Percentiles rank a stretch among this genome's conserved stretches.
Evolutionary conservation across 1,140 invertebrate genomes (phyloP).

Genomic region (Wiebesia pumilae): DNA sequence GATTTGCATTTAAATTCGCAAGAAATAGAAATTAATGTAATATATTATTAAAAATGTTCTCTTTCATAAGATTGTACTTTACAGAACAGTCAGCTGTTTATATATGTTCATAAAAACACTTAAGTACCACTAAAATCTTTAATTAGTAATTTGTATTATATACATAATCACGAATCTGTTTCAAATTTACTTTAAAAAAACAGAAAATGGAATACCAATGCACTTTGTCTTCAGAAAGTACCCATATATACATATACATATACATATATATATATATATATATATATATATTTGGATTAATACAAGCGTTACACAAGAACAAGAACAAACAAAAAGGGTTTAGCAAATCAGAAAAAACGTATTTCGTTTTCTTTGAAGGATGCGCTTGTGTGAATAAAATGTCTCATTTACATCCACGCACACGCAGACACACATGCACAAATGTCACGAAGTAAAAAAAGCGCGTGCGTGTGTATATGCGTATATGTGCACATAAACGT

Average conservation of each 20-base stretch:
- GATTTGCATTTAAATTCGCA: too few species aligned
- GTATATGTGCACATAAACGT: constrained; percentile 4
- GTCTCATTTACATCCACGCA: background rate
- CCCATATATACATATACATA: too few species aligned
- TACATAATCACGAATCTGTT: background rate
- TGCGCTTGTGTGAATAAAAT: constrained; percentile 7
- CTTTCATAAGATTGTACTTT: background rate
- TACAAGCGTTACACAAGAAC: constrained; percentile 35
- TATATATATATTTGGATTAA: constrained; percentile 19
- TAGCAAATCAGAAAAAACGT: constrained; percentile 46
- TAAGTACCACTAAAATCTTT: background rate
- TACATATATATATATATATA: too few species aligned
- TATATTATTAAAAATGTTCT: background rate
- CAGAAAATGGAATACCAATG: background rate
- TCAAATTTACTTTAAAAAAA: background rate
- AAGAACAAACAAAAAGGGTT: constrained; percentile 35
- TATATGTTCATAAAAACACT: background rate
- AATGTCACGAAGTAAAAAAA: constrained; percentile 6
- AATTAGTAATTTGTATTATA: background rate
- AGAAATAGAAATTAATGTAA: background rate
- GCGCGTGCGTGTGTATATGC: constrained; percentile 12
- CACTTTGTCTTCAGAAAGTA: constrained; percentile 19
- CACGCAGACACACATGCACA: constrained; percentile 3
- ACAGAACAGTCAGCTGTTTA: background rate
- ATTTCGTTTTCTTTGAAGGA: constrained; percentile 1